phyloP scores from a whole-genome alignment of 2,797 vertebrate genomes.

The Caiman crocodilus region DNA sequence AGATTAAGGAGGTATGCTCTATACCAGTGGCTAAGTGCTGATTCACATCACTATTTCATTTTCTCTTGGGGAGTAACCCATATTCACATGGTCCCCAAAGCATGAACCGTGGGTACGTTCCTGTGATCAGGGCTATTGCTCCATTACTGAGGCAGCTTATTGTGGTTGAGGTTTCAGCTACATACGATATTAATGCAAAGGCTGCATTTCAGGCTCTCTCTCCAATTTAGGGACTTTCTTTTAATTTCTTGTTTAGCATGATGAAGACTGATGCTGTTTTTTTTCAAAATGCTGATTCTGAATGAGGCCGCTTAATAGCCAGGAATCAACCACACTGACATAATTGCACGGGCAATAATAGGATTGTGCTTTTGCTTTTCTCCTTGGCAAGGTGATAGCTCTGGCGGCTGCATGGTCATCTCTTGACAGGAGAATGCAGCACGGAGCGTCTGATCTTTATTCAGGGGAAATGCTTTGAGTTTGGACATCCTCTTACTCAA shows the following conservation, averaged over 20 bases:
- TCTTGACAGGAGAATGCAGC: constrained; percentile 1
- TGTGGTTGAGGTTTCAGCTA: not conserved
- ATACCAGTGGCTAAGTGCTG: not conserved
- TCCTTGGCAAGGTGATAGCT: not conserved
- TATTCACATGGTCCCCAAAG: not conserved
- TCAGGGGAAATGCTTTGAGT: constrained; percentile 18
- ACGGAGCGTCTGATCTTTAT: not conserved
- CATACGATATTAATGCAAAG: not conserved
- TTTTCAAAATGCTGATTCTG: constrained; percentile 49
- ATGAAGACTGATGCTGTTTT: constrained; percentile 9
- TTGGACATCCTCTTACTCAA: constrained; percentile 12
- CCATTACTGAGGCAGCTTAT: not conserved
- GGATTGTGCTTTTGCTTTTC: constrained; percentile 26
- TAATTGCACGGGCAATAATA: constrained; percentile 11
- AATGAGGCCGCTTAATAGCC: constrained; percentile 8
- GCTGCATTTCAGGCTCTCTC: not conserved
- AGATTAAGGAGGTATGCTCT: constrained; percentile 40
- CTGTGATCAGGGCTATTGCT: not conserved
- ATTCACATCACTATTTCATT: not conserved
- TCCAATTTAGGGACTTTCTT: constrained; percentile 1
- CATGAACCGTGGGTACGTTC: not conserved
- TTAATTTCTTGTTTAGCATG: constrained; percentile 5
- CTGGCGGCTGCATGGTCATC: not conserved
- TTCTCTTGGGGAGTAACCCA: constrained; percentile 20
- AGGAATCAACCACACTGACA: not conserved